Evolutionary conservation across 2,888 invertebrate species (phyloP).

Genomic region (Horisme vitalbata): DNA sequence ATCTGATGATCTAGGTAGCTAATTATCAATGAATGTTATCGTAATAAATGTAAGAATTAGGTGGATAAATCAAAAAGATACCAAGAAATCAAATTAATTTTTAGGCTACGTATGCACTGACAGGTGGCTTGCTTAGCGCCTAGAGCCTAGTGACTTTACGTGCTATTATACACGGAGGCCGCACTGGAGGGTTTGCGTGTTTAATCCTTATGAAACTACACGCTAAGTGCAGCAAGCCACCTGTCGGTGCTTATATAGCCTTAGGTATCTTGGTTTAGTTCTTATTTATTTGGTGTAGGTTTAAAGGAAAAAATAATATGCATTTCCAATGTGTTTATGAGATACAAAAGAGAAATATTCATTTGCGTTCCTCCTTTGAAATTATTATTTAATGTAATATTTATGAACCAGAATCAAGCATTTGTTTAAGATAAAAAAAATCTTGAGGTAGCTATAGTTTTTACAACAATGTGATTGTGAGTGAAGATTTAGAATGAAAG

Average conservation of each 20-base stretch:
- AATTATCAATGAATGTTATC: neutral
- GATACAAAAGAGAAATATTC: neutral
- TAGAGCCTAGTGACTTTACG: no score
- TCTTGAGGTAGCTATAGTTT: neutral
- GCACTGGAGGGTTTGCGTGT: no score
- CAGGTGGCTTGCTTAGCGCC: no score
- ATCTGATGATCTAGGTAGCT: neutral
- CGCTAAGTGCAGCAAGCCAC: no score
- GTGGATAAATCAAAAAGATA: neutral
- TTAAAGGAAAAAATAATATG: no score
- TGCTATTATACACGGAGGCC: no score
- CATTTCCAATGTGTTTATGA: neutral
- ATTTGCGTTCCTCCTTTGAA: neutral
- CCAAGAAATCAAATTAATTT: neutral
- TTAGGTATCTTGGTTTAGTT: neutral
- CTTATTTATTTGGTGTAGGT: neutral
- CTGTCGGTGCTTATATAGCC: no score
- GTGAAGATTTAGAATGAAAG: conserved; percentile 5
- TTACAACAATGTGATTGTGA: neutral
- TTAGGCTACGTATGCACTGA: no score
- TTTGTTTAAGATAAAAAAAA: neutral
- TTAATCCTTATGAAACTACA: no score
- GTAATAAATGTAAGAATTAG: neutral
- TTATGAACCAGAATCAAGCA: neutral
- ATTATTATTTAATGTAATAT: neutral